Conservation (phyloP, 2,888 invertebrate species). For the Drosophila niveifrons region DNA sequence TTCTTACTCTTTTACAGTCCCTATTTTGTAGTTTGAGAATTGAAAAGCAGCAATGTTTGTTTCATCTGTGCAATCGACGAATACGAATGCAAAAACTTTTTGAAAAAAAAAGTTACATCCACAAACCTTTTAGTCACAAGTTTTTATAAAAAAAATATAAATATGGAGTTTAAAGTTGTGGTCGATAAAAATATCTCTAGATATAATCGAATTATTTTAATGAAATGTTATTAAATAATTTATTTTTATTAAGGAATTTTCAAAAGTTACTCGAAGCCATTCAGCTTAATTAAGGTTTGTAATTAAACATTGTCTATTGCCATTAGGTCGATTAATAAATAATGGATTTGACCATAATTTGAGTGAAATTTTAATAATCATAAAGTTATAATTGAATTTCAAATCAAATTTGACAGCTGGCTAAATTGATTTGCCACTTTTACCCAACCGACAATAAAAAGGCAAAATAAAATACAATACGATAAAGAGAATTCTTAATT, state of each 20-base stretch:
- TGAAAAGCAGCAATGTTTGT: slow-evolving; percentile 16
- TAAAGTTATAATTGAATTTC: slow-evolving; percentile 24
- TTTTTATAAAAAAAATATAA: background rate
- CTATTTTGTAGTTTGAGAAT: slow-evolving; percentile 1
- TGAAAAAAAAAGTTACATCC: background rate
- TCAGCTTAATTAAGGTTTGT: slow-evolving; percentile 13
- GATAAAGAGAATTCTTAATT: background rate
- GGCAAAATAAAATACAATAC: background rate
- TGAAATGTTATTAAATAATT: too few species aligned
- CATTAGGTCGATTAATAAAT: slow-evolving; percentile 2
- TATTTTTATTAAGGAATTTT: background rate
- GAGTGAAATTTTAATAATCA: slow-evolving; percentile 13
- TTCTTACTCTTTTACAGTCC: slow-evolving; percentile 10
- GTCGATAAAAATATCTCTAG: too few species aligned
- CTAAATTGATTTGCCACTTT: slow-evolving; percentile 11
- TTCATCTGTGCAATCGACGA: too few species aligned
- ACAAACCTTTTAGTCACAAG: background rate
- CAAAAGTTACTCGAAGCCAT: background rate
- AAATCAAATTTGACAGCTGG: slow-evolving; percentile 19
- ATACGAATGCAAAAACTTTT: too few species aligned
- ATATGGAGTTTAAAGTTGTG: too few species aligned
- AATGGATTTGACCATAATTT: slow-evolving; percentile 13
- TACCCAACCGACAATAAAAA: background rate
- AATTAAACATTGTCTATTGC: background rate
- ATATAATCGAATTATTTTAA: too few species aligned